phyloP scores from a whole-genome alignment of 1,140 invertebrate species.

The Platyscapa corneri region DNA sequence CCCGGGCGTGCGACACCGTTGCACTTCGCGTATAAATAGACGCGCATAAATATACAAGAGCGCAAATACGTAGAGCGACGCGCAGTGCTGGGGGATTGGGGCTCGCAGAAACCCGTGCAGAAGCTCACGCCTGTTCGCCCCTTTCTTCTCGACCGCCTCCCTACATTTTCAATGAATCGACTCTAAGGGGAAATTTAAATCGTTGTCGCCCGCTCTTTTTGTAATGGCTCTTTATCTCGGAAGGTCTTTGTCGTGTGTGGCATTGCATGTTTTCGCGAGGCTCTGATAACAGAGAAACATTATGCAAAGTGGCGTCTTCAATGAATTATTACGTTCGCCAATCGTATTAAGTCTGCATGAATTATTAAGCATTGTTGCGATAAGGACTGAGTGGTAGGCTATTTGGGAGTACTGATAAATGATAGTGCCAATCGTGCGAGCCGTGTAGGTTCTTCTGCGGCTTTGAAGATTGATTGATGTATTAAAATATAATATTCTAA shows the following conservation, averaged over 20 bases:
- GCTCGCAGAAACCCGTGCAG: neutral
- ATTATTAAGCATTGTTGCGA: neutral
- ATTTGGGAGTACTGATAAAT: neutral
- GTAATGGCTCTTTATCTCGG: neutral
- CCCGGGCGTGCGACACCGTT: slow-evolving; percentile 15
- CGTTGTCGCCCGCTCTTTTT: neutral
- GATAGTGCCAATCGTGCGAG: neutral
- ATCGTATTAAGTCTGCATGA: neutral
- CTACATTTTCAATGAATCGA: neutral
- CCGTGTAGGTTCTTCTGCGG: no score
- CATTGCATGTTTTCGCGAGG: neutral
- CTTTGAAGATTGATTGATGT: no score
- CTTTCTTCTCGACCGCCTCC: no score
- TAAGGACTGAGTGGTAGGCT: neutral
- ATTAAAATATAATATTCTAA: no score
- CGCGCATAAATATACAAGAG: slow-evolving; percentile 40
- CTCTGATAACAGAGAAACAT: neutral
- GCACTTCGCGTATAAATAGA: slow-evolving; percentile 49
- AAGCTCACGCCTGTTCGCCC: neutral
- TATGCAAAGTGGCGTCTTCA: neutral
- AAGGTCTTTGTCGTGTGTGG: neutral
- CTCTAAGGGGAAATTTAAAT: neutral
- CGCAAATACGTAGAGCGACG: no score
- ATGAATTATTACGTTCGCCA: neutral
- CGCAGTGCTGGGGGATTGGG: neutral